These are phyloP conservation scores for Anolis apletophallus DNA, from an alignment of 2,797 vertebrate genomes.

Conservation along the genomic window DNA sequence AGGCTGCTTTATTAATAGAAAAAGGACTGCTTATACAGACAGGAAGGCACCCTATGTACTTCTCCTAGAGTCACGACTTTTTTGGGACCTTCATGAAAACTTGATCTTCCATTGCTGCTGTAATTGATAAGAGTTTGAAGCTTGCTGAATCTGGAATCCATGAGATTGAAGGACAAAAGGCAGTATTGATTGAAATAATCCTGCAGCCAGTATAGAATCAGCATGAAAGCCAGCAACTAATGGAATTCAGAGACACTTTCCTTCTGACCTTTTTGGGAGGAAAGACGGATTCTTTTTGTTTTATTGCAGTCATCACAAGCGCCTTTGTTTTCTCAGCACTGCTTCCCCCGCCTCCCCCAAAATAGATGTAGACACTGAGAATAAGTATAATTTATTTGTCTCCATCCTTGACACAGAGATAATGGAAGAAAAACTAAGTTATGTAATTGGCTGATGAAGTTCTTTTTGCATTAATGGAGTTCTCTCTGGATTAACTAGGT, in stretches of 20 bases:
- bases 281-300: not conserved
- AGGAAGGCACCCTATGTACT: not conserved
- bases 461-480: not conserved
- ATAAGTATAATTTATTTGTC: slow-evolving; percentile 41
- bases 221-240: slow-evolving; percentile 3
- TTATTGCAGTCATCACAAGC: slow-evolving; percentile 6
- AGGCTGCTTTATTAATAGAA: not conserved
- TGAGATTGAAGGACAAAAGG: slow-evolving; percentile 11
- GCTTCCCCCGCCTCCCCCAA: slow-evolving; percentile 28
- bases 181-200: slow-evolving; percentile 31
- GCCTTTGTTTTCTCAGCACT: slow-evolving; percentile 11
- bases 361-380: slow-evolving; percentile 21
- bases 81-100: not conserved
- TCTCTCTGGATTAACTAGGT: slow-evolving; percentile 34
- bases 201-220: not conserved
- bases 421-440: slow-evolving; percentile 39
- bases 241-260: slow-evolving; percentile 8
- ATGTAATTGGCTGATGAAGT: slow-evolving; percentile 33
- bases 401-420: slow-evolving; percentile 32
- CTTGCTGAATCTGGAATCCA: slow-evolving; percentile 6
- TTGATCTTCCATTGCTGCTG: not conserved
- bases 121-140: slow-evolving; percentile 23
- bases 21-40: not conserved
- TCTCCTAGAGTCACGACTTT: not conserved
- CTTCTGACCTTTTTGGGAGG: slow-evolving; percentile 3